These are phyloP conservation scores for Zaprionus taronus DNA, from an alignment of 1,140 invertebrate genomes.

Conservation along the genomic window DNA sequence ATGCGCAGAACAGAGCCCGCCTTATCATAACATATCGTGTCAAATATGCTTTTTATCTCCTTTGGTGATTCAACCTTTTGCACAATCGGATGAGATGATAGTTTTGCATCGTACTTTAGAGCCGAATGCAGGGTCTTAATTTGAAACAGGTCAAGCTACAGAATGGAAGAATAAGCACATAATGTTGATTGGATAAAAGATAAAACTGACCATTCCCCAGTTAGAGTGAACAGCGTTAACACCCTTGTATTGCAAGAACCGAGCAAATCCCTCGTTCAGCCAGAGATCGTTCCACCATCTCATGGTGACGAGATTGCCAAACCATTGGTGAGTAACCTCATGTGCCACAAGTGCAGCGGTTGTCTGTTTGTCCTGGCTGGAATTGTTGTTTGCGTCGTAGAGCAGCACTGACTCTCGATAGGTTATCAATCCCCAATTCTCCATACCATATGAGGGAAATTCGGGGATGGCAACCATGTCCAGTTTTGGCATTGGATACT, in stretches of 20 bases:
- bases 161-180: slow-evolving; percentile 38
- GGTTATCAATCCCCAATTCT: slow-evolving; percentile 96
- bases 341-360: slow-evolving; percentile 93
- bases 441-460: slow-evolving; percentile 97
- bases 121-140: slow-evolving; percentile 89
- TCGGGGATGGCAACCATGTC: slow-evolving; percentile 97
- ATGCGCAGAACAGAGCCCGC: slow-evolving; percentile 95
- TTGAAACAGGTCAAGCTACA: slow-evolving; percentile 88
- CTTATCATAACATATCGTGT: slow-evolving; percentile 96
- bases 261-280: slow-evolving; percentile 96
- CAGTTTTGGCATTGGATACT: slow-evolving; percentile 94
- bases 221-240: slow-evolving; percentile 89
- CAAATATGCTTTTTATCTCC: slow-evolving; percentile 96
- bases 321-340: slow-evolving; percentile 97
- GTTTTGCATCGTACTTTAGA: slow-evolving; percentile 91
- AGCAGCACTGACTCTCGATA: slow-evolving; percentile 93
- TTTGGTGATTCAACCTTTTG: slow-evolving; percentile 92
- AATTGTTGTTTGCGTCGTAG: slow-evolving; percentile 88
- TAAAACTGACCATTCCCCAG: slow-evolving; percentile 91
- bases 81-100: slow-evolving; percentile 95
- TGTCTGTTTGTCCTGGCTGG: slow-evolving; percentile 89
- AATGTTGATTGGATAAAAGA: too few species aligned
- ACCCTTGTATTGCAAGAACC: slow-evolving; percentile 93
- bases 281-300: slow-evolving; percentile 97
- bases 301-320: slow-evolving; percentile 95